phyloP scores from a whole-genome alignment of 2,797 vertebrate genomes.

The Nannoperca obscura region DNA sequence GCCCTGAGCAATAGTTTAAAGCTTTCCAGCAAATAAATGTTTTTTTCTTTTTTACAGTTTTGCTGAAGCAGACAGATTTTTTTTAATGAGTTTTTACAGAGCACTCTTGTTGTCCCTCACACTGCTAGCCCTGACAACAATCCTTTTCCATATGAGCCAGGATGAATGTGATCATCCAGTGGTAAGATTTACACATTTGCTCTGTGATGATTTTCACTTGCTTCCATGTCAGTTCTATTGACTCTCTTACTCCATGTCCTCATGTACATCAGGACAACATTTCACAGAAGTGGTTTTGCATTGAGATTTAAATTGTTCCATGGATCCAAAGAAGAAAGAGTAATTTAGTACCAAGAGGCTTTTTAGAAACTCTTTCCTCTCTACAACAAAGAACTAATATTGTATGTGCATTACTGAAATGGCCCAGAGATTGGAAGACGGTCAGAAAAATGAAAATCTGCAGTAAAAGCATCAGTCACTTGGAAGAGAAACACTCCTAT shows the following conservation, averaged over 20 bases:
- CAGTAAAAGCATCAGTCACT: constrained; percentile 14
- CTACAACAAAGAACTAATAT: constrained; percentile 9
- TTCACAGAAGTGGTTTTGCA: constrained; percentile 1
- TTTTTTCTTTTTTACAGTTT: not conserved
- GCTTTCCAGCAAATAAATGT: not conserved
- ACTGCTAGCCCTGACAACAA: constrained; percentile 13
- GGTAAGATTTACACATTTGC: constrained; percentile 28
- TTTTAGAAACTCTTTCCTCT: constrained; percentile 13
- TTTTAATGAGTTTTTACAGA: constrained; percentile 15
- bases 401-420: constrained; percentile 40
- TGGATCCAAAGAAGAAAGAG: not conserved
- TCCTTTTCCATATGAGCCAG: not conserved
- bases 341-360: constrained; percentile 18
- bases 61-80: constrained; percentile 31
- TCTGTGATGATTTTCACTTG: constrained; percentile 24
- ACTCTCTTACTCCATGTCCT: constrained; percentile 9
- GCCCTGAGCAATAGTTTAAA: constrained; percentile 1
- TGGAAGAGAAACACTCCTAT: constrained; percentile 6
- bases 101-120: constrained; percentile 17
- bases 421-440: constrained; percentile 25
- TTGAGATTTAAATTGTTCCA: constrained; percentile 1
- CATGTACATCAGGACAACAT: constrained; percentile 9
- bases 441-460: constrained; percentile 1
- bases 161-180: not conserved
- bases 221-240: constrained; percentile 12